These are phyloP conservation scores for Atlantisia rogersi DNA, from an alignment of 2,113 vertebrate genomes.

Conservation along the genomic window DNA sequence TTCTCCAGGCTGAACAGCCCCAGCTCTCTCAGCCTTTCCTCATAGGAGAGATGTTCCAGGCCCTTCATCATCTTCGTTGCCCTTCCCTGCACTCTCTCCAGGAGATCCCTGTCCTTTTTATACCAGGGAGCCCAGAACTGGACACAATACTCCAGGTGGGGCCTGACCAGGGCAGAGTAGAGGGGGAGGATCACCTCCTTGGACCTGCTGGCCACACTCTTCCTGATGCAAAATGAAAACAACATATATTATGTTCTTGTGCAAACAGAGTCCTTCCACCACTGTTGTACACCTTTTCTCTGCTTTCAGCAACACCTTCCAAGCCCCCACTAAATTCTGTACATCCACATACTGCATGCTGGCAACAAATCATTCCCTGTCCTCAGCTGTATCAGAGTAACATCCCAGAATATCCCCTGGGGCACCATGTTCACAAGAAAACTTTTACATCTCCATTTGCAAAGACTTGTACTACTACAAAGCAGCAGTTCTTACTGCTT, in stretches of 20 bases:
- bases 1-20: too few species aligned
- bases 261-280: not conserved
- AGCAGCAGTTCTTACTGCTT: not conserved
- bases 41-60: too few species aligned
- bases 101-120: too few species aligned
- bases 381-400: not conserved
- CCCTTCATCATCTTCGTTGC: too few species aligned
- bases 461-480: not conserved
- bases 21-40: too few species aligned
- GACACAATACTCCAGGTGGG: too few species aligned
- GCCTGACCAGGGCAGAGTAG: too few species aligned
- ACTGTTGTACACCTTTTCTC: not conserved
- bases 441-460: not conserved
- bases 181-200: too few species aligned
- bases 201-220: too few species aligned
- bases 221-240: too few species aligned
- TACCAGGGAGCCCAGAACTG: too few species aligned
- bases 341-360: fast-evolving
- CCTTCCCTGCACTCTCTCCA: too few species aligned
- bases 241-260: not conserved
- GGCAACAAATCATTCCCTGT: not conserved
- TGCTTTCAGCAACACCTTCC: not conserved
- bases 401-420: not conserved
- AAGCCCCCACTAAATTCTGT: not conserved
- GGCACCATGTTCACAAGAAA: not conserved